A percentile compares a stretch with the other conserved stretches of the same genome.
Evolutionary conservation across 2,888 invertebrate genomes (phyloP).

Genomic region (Erpobdella octoculata): DNA sequence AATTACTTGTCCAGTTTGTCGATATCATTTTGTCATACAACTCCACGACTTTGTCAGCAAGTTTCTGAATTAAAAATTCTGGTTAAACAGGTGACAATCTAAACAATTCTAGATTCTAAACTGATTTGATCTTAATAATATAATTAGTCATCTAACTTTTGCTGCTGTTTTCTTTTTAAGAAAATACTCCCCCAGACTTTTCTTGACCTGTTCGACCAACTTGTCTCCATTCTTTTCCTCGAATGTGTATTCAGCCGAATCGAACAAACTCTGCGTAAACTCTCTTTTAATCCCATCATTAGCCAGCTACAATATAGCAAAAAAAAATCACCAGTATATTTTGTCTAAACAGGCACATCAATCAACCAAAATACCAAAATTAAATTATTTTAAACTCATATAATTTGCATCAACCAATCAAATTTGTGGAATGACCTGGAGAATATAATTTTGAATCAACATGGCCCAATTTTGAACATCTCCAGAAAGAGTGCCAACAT

Average conservation of each 20-base stretch:
- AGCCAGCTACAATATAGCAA: conserved; percentile 47
- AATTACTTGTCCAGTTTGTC: conserved; percentile 37
- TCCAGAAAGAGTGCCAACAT: conserved; percentile 42
- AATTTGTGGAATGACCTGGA: conserved; percentile 44
- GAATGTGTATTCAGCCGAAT: conserved; percentile 48
- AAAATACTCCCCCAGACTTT: conserved; percentile 48
- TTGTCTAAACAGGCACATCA: neutral
- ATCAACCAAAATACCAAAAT: neutral
- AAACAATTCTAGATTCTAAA: neutral
- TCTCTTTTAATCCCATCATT: conserved; percentile 52
- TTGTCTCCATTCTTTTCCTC: conserved; percentile 49
- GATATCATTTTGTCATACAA: conserved; percentile 41
- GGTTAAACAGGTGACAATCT: neutral
- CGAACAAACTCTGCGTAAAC: conserved; percentile 49
- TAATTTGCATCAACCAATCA: neutral
- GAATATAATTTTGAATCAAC: conserved; percentile 52
- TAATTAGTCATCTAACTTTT: conserved; percentile 39
- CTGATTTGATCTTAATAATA: neutral
- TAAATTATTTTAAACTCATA: neutral
- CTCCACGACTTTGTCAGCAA: conserved; percentile 45
- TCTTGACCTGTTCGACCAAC: conserved; percentile 47
- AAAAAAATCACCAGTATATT: neutral
- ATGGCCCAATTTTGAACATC: conserved; percentile 54
- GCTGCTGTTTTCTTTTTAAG: conserved; percentile 48
- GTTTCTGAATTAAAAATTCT: conserved; percentile 39